Conservation (phyloP, 1,140 invertebrate genomes). For the Diorhabda sublineata region DNA sequence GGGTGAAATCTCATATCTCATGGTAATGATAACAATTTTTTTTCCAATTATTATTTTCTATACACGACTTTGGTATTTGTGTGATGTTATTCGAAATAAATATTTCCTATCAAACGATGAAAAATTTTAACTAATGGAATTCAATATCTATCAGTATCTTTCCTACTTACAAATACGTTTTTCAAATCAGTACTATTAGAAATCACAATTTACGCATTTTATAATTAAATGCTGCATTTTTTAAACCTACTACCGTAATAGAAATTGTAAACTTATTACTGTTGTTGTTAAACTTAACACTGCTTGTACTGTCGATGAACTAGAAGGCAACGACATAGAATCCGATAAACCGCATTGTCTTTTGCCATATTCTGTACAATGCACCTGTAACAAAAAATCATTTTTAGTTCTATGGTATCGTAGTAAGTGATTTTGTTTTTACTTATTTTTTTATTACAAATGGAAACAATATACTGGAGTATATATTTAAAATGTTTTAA, state of each 20-base stretch:
- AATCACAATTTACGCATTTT: not conserved
- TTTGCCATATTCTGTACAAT: conserved; percentile 30
- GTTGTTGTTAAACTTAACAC: not conserved
- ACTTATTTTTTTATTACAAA: too few species aligned
- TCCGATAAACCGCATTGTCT: conserved; percentile 25
- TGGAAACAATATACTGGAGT: too few species aligned
- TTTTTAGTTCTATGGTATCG: too few species aligned
- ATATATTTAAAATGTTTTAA: too few species aligned
- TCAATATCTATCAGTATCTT: not conserved
- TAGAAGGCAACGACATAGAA: not conserved
- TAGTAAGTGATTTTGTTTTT: too few species aligned
- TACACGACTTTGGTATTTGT: too few species aligned
- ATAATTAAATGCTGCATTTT: not conserved
- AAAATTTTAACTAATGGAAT: too few species aligned
- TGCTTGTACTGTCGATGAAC: not conserved
- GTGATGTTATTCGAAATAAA: too few species aligned
- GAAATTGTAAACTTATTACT: not conserved
- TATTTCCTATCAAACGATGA: too few species aligned
- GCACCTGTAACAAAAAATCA: conserved; percentile 28
- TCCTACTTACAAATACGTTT: not conserved
- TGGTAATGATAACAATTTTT: too few species aligned
- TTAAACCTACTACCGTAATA: not conserved
- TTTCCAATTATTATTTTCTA: too few species aligned
- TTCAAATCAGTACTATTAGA: not conserved
- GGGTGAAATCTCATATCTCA: too few species aligned